Evolutionary conservation across 2,797 vertebrate genomes (phyloP), one percentile per base, ranked within the genome.

Genomic region (Arnoldichthys spilopterus): DNA sequence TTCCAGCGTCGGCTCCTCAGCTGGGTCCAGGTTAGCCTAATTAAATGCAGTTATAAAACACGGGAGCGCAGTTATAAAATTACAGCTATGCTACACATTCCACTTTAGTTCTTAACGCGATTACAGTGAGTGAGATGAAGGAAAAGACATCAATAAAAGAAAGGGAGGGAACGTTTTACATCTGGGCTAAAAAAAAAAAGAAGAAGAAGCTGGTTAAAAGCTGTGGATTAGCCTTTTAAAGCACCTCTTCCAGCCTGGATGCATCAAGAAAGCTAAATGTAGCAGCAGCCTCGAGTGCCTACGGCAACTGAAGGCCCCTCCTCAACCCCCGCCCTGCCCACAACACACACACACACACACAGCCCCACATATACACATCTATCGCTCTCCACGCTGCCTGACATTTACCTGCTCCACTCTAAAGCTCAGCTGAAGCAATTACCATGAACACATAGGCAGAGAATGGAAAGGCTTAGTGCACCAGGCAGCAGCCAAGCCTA

Each of bases 1-100:
- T 72, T 77, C 72, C 51, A 72, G 80, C 63, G 51, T 49, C 12
- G 26, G 20, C 32, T 66, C 34, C 76, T 74, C 8, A 4, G 61
- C 32, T 13, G 30, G 34, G 77, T 69, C 43, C 67, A 78, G 56
- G 77, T 84, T 74, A 83, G 84, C 79, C 82, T 82, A 87, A 88
- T 87, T 77, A 77, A 86, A 84, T n/a, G 22, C 26, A 24, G 45
- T 79, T 73, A 79, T 83, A 71, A 86, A 87, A 86, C 76, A 86
- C 56, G 82, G 66, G 84, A 80, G 22, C 67, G 37, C 16, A 8
- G 30, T 71, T 49, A n/a, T 37, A 63, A 37, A 63, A 63, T 72
- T 24, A 73, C 62, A 75, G 68, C 30, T 78, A 47, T 59, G 58
- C 54, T 30, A 2, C 43, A 40, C 40, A 16, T 82, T 82, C 72